phyloP scores from a whole-genome alignment of 2,888 invertebrate genomes.

The Nymphalis polychloros region DNA sequence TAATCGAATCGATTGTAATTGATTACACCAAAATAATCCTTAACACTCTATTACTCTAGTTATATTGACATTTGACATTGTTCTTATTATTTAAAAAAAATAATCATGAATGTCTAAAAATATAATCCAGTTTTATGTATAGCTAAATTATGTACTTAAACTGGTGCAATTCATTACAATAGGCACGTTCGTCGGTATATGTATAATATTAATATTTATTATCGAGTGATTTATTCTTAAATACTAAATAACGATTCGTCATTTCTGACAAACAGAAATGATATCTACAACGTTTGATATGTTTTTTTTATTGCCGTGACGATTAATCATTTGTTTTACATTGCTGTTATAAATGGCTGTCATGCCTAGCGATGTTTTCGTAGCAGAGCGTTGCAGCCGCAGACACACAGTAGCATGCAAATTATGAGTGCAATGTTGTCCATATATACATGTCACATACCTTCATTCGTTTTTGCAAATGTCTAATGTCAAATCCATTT shows the following conservation, averaged over 20 bases:
- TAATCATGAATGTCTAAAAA: slow-evolving; percentile 8
- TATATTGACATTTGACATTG: background rate
- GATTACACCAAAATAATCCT: background rate
- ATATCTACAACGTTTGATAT: slow-evolving; percentile 66
- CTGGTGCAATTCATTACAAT: slow-evolving; percentile 31
- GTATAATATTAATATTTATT: slow-evolving; percentile 39
- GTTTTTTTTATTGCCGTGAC: slow-evolving; percentile 70
- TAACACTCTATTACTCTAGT: background rate
- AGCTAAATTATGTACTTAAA: slow-evolving; percentile 22
- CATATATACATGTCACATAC: slow-evolving; percentile 1
- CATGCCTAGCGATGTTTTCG: slow-evolving; percentile 65
- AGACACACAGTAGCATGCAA: slow-evolving; percentile 45
- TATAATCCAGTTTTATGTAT: slow-evolving; percentile 1
- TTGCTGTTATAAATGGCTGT: slow-evolving; percentile 54
- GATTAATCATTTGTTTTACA: slow-evolving; percentile 48
- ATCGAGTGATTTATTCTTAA: slow-evolving; percentile 47
- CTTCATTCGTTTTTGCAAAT: slow-evolving; percentile 1
- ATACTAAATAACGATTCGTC: slow-evolving; percentile 68
- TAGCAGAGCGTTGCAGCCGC: slow-evolving; percentile 49
- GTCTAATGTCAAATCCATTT: slow-evolving; percentile 26
- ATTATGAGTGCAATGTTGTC: slow-evolving; percentile 27
- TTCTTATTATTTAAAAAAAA: slow-evolving; percentile 4
- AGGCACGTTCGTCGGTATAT: slow-evolving; percentile 54
- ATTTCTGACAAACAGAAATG: slow-evolving; percentile 52
- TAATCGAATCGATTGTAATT: background rate